Evolutionary conservation across 2,888 invertebrate genomes (phyloP), one percentile per base, ranked within the genome.

Genomic region (Pachydiplax longipennis): DNA sequence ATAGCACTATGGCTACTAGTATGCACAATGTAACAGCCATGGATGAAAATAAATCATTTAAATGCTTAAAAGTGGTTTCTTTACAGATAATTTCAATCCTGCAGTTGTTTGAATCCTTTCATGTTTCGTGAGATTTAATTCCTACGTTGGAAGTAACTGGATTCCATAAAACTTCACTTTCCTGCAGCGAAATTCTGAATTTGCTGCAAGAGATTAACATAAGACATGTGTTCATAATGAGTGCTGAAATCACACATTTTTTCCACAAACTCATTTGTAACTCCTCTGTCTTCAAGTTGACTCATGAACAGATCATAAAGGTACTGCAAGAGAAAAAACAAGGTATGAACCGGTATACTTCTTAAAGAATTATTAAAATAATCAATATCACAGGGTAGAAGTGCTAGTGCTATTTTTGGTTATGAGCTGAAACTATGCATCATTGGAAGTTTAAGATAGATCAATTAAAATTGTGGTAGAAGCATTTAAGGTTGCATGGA

Each of bases 291-390:
- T 94, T 99, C 99, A 91, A 99, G 95, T 92, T 98, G 95, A 93
- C 99, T 99, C 97, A 99, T 97, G 92, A 99, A 95, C 87, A 99
- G 95, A 94, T 99, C 99, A 93, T 99, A 99, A 90, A 99, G 95
- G 93, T 98, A 98, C 98, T 98, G 95, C 25, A 96, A 95, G 93
- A 91, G 90, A 90, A 92, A 91, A 91, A 92, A 83, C 18, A 81
- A 61, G 0, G 12, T n/a, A 35, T 35, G 3, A 80, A 44, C 6
- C 4, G 44, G 44, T 8, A 10, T 2, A 6, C 2, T 15, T 13
- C 13, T 25, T 15, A 53, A 53, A 53, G 1, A 53, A 53, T 53
- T 15, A 18, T 5, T 6, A 40, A 40, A 2, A 40, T 44, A 10
- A 44, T 8, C 5, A 37, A 8, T 8, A 44, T 44, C 10, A 8